Evolutionary conservation across 2,113 vertebrate genomes (phyloP), one percentile per base, ranked within the genome.

Genomic region (Brachionichthys hirsutus): DNA sequence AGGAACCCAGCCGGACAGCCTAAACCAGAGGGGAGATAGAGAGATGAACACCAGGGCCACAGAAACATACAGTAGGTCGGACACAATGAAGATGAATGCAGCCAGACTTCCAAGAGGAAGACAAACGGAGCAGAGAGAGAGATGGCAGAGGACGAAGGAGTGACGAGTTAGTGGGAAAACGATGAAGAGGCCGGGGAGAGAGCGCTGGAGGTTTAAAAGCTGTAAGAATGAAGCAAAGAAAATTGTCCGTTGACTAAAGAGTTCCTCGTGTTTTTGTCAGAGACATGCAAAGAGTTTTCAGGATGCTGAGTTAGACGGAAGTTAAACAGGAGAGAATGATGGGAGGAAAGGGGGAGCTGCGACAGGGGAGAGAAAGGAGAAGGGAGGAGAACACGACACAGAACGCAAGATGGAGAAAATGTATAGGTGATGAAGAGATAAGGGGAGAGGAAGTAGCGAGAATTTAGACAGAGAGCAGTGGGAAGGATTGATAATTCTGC

Each of bases 191-290:
- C 20, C 50, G 22, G 55, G 62, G 50, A 57, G 52, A 55, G 60
- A 40, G 55, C 64, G 75, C 85, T 86, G 85, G 85, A 75, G 82
- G 78, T 73, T 79, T 82, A 85, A 79, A 78, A 73, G 75, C 75
- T 70, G 63, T 79, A 80, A 85, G 81, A 87, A 85, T 82, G 74
- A 78, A 67, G 80, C 57, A 64, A 80, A 71, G 70, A 81, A 89
- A 87, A 85, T 83, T 84, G 79, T 78, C 80, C 82, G 87, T 89
- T 87, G 89, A 88, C 74, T 88, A 66, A 73, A 82, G 71, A 70
- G 70, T 83, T 87, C 67, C 78, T 87, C 84, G 78, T 7, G 65
- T 66, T 83, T 82, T 70, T 69, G 63, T 56, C 59, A 54, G 75
- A 75, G 52, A 84, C 78, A 80, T 57, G 77, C 63, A 70, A 77